Percentiles rank a stretch among this genome's conserved stretches.
Evolutionary conservation across 1,140 invertebrate species (phyloP).

Genomic region (Microplitis mediator): DNA sequence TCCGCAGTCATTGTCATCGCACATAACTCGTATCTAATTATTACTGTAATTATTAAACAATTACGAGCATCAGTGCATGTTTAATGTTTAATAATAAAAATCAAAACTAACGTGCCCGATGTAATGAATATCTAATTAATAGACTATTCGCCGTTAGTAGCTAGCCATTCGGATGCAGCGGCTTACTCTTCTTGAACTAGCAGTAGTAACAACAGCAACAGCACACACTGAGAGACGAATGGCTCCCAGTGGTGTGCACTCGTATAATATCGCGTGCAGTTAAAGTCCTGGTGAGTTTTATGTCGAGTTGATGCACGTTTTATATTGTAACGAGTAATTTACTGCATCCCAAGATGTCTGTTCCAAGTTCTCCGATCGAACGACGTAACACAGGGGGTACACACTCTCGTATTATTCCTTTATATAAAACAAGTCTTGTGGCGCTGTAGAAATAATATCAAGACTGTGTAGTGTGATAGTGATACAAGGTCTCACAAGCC

Average conservation of each 20-base stretch:
- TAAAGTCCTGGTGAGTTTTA: slow-evolving; percentile 28
- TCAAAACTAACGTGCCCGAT: not conserved
- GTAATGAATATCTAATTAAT: slow-evolving; percentile 16
- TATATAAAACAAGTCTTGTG: no score
- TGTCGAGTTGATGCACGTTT: slow-evolving; percentile 33
- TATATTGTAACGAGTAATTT: slow-evolving; percentile 36
- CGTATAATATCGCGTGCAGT: slow-evolving; percentile 29
- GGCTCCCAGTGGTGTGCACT: slow-evolving; percentile 17
- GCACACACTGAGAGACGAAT: slow-evolving; percentile 1
- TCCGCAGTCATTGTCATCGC: no score
- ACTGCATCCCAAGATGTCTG: slow-evolving; percentile 14
- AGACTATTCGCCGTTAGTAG: not conserved
- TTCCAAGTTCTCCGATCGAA: slow-evolving; percentile 21
- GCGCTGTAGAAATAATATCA: not conserved
- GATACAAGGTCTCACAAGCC: slow-evolving; percentile 4
- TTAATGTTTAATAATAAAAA: no score
- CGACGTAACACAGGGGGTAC: slow-evolving; percentile 22
- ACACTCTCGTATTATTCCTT: not conserved
- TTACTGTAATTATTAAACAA: no score
- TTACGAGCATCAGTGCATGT: no score
- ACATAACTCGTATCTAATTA: no score
- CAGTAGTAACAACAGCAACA: no score
- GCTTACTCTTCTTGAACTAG: no score
- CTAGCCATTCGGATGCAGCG: not conserved
- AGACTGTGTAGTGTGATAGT: not conserved